A percentile compares a stretch with the other conserved stretches of the same genome.
These are phyloP conservation scores for Mormyrus iriodes DNA, from an alignment of 2,113 vertebrate genomes.

Conservation along the genomic window DNA sequence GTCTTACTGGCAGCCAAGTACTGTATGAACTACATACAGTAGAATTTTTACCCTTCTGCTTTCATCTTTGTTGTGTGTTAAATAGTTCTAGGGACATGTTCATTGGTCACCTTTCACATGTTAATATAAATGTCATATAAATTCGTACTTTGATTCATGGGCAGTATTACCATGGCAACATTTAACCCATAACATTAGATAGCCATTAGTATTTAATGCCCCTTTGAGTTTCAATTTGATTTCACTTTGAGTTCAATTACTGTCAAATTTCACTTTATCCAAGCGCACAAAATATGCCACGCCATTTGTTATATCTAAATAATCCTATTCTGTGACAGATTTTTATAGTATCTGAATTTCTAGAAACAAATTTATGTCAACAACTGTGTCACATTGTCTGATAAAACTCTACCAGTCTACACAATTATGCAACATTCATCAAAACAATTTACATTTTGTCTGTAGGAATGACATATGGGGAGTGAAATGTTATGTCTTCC, in stretches of 20 bases:
- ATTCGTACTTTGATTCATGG: not conserved
- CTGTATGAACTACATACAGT: not conserved
- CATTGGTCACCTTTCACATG: not conserved
- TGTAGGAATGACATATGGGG: not conserved
- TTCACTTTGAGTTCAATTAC: not conserved
- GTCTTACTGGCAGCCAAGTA: not conserved
- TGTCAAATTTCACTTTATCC: not conserved
- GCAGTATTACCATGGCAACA: not conserved
- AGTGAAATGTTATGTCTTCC: conserved; percentile 6
- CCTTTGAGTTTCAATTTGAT: too few relatives aligned
- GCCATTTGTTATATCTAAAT: not conserved
- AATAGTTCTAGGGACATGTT: too few relatives aligned
- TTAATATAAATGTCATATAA: not conserved
- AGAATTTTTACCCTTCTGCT: not conserved
- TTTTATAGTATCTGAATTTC: not conserved
- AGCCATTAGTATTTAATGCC: not conserved
- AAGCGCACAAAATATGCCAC: not conserved
- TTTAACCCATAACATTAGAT: not conserved
- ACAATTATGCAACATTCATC: not conserved
- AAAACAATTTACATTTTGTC: not conserved
- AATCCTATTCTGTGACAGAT: not conserved
- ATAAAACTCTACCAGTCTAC: not conserved
- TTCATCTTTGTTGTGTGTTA: not conserved
- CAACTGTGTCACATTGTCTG: not conserved
- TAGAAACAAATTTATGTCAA: not conserved